phyloP scores from a whole-genome alignment of 2,113 vertebrate species.

The Daphoenositta chrysoptera region DNA sequence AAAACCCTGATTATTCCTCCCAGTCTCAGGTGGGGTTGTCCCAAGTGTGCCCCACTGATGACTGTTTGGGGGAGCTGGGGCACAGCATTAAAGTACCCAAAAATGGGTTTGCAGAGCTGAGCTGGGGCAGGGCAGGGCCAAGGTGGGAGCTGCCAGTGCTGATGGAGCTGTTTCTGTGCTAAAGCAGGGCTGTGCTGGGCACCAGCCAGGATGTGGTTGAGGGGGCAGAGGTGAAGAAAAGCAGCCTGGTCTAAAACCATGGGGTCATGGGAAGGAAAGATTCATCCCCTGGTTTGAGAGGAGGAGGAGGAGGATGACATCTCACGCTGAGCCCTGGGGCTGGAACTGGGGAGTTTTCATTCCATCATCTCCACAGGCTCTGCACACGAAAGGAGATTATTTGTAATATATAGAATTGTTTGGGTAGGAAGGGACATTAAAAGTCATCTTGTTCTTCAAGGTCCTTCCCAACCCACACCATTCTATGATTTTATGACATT shows the following conservation, averaged over 20 bases:
- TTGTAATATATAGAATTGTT: neutral
- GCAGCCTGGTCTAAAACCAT: neutral
- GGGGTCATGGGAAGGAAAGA: neutral
- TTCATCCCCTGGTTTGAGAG: neutral
- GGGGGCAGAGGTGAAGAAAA: neutral
- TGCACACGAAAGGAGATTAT: neutral
- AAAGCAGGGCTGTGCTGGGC: neutral
- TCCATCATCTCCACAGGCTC: neutral
- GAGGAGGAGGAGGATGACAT: neutral
- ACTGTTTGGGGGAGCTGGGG: neutral
- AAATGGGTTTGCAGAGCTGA: neutral
- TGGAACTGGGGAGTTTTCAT: neutral
- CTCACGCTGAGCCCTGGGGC: neutral
- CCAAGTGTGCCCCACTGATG: neutral
- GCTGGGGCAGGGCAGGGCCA: neutral
- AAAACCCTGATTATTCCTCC: no score
- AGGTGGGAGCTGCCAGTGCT: neutral
- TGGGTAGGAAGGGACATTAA: neutral
- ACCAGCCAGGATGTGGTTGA: neutral
- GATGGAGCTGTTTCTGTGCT: neutral
- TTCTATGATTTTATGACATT: neutral
- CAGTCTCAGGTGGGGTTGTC: fast-evolving
- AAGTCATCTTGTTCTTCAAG: neutral
- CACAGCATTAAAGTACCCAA: no score
- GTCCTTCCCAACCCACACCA: neutral